Base-by-base conservation (phyloP, 2,797 vertebrate species). In the Poecilia picta region DNA sequence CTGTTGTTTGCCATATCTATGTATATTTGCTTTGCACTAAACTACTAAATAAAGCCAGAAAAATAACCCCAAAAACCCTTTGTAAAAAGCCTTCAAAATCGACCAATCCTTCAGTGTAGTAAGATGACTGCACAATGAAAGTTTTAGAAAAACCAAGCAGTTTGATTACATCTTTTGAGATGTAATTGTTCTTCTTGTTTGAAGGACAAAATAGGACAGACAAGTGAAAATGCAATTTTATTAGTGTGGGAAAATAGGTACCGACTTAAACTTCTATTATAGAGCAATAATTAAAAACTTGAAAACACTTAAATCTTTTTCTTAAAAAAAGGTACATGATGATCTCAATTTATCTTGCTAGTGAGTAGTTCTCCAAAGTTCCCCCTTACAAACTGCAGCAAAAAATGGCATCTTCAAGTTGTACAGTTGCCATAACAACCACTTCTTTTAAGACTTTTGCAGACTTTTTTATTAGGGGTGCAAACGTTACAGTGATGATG, bases 381-480 rank as follows among this genome's bases (percentile, higher is more conserved):
- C 36, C 25, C 16, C 33, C 41, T 43, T 70, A 41, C 23, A 72
- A 46, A 72, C 41, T 46, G 7, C n/a, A 28, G 25, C 12, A 46
- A 46, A 46, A 41, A 28, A 46, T 72, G 2, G n/a, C 43, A 72
- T 72, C 25, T 72, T 72, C 25, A 46, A 45, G 15, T 72, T 28
- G n/a, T 25, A 72, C 41, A 8, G 68, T 46, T 13, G 8, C 68
- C 68, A 72, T 72, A 46, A 72, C 68, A 72, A 72, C 68, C 68
- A 72, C 8, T 46, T 46, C n/a, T 72, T 72, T 28, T 72, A 45
- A 72, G 68, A 3, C 41, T 46, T 72, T 31, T 45, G n/a, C 41
- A 28, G 13, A 72, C 12, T 28, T 31, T 41, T 72, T 28, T 72
- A 16, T 15, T 4, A 28, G 1, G 13, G n/a, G 13, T 45, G 43